Evolutionary conservation across 1,140 invertebrate genomes (phyloP).

Genomic region (Ctenoplectra terminalis): DNA sequence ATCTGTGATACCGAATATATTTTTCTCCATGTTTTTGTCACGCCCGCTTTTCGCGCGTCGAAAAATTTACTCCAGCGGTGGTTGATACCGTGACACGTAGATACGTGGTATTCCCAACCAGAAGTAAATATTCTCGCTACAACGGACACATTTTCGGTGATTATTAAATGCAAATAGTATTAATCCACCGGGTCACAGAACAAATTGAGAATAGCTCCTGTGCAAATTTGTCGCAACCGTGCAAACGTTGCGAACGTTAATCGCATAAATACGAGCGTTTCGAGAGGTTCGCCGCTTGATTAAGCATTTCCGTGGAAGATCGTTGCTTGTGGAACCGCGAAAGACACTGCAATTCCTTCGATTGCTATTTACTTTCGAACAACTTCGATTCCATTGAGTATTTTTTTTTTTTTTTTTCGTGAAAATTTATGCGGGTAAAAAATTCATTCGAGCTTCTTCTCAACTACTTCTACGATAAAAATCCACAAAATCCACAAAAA

Average conservation of each 20-base stretch:
- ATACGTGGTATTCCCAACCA: no score
- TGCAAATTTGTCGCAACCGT: constrained; percentile 38
- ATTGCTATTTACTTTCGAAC: not conserved
- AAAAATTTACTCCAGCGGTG: no score
- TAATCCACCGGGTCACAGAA: constrained; percentile 6
- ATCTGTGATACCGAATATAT: not conserved
- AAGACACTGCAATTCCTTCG: not conserved
- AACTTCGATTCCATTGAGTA: no score
- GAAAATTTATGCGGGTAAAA: no score
- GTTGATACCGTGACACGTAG: no score
- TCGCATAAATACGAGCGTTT: not conserved
- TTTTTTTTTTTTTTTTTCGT: no score
- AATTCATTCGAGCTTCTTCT: no score
- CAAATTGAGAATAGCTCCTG: not conserved
- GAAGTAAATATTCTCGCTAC: constrained; percentile 5
- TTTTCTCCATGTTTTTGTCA: not conserved
- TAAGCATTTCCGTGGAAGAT: not conserved
- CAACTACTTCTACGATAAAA: no score
- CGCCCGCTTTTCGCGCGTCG: no score
- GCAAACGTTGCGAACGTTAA: constrained; percentile 12
- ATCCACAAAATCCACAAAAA: no score
- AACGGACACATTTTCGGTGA: not conserved
- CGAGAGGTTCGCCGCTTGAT: not conserved
- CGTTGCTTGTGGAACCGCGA: not conserved
- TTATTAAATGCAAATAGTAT: constrained; percentile 29